These are phyloP conservation scores for Malurus melanocephalus DNA, from an alignment of 2,113 vertebrate species.

Conservation along the genomic window DNA sequence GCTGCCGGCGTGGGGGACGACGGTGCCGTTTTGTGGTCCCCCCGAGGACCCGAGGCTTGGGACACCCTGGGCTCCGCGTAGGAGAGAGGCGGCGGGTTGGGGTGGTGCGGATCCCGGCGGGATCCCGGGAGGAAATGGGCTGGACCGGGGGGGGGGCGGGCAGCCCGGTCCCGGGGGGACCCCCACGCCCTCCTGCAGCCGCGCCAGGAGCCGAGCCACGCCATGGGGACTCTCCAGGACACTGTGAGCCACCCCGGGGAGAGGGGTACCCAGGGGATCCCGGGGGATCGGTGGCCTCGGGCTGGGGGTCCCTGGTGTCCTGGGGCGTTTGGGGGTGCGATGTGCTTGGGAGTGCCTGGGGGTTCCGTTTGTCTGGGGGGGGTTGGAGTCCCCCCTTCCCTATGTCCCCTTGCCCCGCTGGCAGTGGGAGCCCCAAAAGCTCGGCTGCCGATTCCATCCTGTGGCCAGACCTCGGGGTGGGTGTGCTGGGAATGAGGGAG, in stretches of 20 bases:
- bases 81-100: not conserved
- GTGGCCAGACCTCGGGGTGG: not conserved
- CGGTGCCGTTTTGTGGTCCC: not conserved
- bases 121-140: conserved; percentile 13
- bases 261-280: not conserved
- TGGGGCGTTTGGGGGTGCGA: not conserved
- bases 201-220: not conserved
- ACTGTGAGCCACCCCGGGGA: not conserved
- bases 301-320: not conserved
- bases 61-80: not conserved
- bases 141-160: not conserved
- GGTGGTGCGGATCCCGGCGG: not conserved
- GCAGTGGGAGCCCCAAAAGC: not conserved
- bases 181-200: not conserved
- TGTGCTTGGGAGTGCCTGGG: not conserved
- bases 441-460: not conserved
- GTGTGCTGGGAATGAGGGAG: not conserved
- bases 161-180: not conserved
- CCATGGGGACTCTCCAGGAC: conserved; percentile 23
- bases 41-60: not conserved
- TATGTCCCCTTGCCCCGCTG: too few species aligned
- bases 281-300: not conserved
- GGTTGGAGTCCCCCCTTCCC: not conserved
- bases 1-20: not conserved
- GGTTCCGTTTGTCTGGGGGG: too few species aligned